Percentiles rank a stretch among this genome's conserved stretches.
phyloP scores from a whole-genome alignment of 2,113 vertebrate genomes.

The Limnothrissa miodon region DNA sequence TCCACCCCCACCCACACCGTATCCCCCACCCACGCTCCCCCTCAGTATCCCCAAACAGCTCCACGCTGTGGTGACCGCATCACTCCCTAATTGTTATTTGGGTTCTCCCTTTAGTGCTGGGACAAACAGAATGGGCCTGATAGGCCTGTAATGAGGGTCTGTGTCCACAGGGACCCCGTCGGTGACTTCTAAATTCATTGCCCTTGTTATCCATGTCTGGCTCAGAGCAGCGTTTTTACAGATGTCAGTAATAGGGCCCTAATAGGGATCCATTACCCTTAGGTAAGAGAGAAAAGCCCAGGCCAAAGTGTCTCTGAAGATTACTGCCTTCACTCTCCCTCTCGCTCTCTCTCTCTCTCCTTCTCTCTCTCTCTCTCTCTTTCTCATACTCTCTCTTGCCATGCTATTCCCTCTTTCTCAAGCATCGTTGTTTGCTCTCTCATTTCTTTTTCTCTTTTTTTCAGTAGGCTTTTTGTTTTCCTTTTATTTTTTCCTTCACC shows the following conservation, averaged over 20 bases:
- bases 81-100: constrained; percentile 69
- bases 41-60: constrained; percentile 43
- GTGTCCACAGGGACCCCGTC: constrained; percentile 61
- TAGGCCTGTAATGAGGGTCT: constrained; percentile 66
- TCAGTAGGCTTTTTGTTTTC: constrained; percentile 40
- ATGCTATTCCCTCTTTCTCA: not conserved
- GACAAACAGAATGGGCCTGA: constrained; percentile 67
- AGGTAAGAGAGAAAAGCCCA: constrained; percentile 42
- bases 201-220: constrained; percentile 74
- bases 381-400: not conserved
- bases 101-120: constrained; percentile 47
- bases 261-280: constrained; percentile 74
- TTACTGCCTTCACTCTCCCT: constrained; percentile 31
- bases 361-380: too few species aligned
- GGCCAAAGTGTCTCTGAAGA: constrained; percentile 55
- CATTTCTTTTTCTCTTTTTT: not conserved
- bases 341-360: not conserved
- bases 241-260: constrained; percentile 73
- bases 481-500: constrained; percentile 28
- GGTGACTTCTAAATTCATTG: constrained; percentile 74
- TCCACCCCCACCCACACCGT: not conserved
- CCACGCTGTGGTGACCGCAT: constrained; percentile 36
- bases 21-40: constrained; percentile 26
- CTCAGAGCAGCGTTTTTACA: constrained; percentile 63
- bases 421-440: not conserved